Evolutionary conservation across 2,888 invertebrate species (phyloP).

Genomic region (Eupithecia exiguata): DNA sequence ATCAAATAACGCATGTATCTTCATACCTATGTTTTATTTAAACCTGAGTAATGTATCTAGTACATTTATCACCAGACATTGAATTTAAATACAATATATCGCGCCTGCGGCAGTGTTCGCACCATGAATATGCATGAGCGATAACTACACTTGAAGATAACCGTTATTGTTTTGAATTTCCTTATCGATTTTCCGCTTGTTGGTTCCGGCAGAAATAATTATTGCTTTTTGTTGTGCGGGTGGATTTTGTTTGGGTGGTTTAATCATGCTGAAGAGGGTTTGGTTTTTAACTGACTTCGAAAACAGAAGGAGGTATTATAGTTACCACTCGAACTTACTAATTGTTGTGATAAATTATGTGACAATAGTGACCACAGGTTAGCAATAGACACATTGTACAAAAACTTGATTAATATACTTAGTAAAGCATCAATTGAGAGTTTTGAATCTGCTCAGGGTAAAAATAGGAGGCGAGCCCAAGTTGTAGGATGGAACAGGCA

Average conservation of each 20-base stretch:
- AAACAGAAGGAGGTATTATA: no score
- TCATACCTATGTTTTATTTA: conserved; percentile 2
- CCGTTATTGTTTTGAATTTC: conserved; percentile 67
- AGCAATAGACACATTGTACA: no score
- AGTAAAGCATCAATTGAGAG: no score
- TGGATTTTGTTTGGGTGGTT: conserved; percentile 10
- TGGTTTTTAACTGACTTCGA: no score
- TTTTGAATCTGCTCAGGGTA: no score
- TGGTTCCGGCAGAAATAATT: conserved; percentile 28
- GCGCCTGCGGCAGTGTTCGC: conserved; percentile 33
- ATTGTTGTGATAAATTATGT: no score
- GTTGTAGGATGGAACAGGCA: no score
- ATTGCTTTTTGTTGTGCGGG: conserved; percentile 20
- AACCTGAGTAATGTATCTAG: conserved; percentile 38
- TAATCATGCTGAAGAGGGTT: not conserved
- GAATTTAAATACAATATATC: conserved; percentile 54
- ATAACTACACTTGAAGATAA: conserved; percentile 70
- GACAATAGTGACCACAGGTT: no score
- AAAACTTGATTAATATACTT: no score
- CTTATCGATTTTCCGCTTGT: conserved; percentile 43
- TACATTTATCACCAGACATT: conserved; percentile 49
- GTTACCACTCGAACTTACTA: no score
- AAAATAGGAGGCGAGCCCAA: no score
- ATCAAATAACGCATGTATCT: conserved; percentile 8
- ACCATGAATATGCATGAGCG: conserved; percentile 75